Evolutionary conservation across 1,140 invertebrate genomes (phyloP).

Genomic region (Drosophila asahinai): DNA sequence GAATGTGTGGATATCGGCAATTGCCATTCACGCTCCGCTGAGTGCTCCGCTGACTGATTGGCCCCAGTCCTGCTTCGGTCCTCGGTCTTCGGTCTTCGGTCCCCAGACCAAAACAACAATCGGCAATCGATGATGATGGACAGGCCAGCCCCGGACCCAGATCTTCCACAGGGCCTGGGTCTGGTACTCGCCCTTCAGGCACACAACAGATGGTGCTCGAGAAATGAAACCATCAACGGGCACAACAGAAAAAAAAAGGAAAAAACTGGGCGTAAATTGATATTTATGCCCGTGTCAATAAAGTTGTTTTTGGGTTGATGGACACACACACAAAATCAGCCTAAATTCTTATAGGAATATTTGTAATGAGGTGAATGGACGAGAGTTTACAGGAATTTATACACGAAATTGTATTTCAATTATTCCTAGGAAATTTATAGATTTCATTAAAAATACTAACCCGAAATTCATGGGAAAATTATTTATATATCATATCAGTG

Average conservation of each 20-base stretch:
- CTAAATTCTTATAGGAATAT: constrained; percentile 20
- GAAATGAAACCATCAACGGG: constrained; percentile 46
- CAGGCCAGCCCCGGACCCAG: constrained; percentile 45
- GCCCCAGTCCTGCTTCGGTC: constrained; percentile 11
- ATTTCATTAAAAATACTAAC: neutral
- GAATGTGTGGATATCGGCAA: constrained; percentile 80
- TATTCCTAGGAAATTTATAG: neutral
- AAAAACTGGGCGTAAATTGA: constrained; percentile 64
- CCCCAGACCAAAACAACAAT: constrained; percentile 18
- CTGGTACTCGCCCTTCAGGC: constrained; percentile 36
- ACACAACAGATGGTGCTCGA: constrained; percentile 51
- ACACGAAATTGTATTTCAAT: neutral
- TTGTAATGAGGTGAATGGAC: constrained; percentile 47
- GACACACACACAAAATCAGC: constrained; percentile 28
- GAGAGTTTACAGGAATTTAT: neutral
- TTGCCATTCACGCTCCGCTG: constrained; percentile 79
- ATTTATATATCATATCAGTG: no score
- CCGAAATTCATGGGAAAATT: neutral
- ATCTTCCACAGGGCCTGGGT: constrained; percentile 21
- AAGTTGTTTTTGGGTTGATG: constrained; percentile 46
- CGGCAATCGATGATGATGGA: constrained; percentile 55
- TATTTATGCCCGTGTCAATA: constrained; percentile 53
- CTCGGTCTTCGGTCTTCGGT: neutral
- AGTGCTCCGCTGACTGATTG: constrained; percentile 79
- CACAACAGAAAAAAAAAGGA: constrained; percentile 5